Evolutionary conservation across 2,113 vertebrate genomes (phyloP).

Genomic region (Reinhardtius hippoglossoides): DNA sequence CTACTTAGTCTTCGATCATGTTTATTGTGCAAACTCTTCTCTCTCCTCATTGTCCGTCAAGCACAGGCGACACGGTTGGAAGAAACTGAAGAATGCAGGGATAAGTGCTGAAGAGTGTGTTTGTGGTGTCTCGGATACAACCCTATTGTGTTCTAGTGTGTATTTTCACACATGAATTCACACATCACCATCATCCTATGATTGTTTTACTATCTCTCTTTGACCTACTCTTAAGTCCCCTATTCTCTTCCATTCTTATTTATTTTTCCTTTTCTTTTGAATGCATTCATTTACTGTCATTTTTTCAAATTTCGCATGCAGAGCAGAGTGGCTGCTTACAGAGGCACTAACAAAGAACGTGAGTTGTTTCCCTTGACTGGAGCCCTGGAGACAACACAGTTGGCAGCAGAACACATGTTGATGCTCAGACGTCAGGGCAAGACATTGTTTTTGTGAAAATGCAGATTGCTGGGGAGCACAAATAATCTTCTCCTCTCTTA

Average conservation of each 20-base stretch:
- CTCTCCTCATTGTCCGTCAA: conserved; percentile 14
- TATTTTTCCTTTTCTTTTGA: too few species aligned
- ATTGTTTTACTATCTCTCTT: neutral
- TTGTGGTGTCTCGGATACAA: neutral
- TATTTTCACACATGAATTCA: neutral
- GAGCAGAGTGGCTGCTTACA: neutral
- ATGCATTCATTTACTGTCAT: neutral
- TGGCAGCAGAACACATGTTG: conserved; percentile 18
- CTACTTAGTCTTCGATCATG: neutral
- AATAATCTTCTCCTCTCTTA: conserved; percentile 13
- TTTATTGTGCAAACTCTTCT: neutral
- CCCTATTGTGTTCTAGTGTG: neutral
- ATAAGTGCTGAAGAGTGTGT: too few species aligned
- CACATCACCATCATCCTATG: neutral
- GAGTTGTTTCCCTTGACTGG: conserved; percentile 8
- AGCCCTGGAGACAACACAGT: conserved; percentile 19
- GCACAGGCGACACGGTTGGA: neutral
- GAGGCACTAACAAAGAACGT: conserved; percentile 21
- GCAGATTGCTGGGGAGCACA: conserved; percentile 34
- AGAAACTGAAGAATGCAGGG: neutral
- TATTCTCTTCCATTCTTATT: conserved; percentile 11
- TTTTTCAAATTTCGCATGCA: neutral
- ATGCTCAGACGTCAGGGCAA: conserved; percentile 29
- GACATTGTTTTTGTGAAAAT: conserved; percentile 41
- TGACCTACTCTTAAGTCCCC: neutral